Evolutionary conservation across 2,888 invertebrate genomes (phyloP).

Genomic region (Pteria penguin): DNA sequence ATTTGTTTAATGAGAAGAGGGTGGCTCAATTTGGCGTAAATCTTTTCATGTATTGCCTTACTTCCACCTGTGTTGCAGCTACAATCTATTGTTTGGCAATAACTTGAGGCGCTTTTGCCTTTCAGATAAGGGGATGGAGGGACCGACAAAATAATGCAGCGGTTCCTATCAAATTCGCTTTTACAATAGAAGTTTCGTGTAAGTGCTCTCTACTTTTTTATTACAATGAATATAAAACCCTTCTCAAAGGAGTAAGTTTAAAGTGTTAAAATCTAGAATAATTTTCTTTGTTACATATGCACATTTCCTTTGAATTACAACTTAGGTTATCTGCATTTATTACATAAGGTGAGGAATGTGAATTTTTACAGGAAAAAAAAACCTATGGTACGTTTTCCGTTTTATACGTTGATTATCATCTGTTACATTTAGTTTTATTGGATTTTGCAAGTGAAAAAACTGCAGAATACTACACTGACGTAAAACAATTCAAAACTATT

Average conservation of each 20-base stretch:
- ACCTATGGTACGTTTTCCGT: too few species aligned
- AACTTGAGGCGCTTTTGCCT: conserved; percentile 6
- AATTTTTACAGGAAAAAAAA: too few species aligned
- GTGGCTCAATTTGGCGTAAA: conserved; percentile 37
- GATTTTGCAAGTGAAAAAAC: too few species aligned
- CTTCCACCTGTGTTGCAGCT: conserved; percentile 28
- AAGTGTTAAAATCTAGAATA: conserved; percentile 40
- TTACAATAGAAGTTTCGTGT: background rate
- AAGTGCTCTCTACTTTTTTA: conserved; percentile 7
- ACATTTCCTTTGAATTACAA: conserved; percentile 9
- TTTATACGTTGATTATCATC: too few species aligned
- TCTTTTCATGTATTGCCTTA: conserved; percentile 21
- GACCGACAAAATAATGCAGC: background rate
- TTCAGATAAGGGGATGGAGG: background rate
- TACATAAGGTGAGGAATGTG: too few species aligned
- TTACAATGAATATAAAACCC: background rate
- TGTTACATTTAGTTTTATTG: too few species aligned
- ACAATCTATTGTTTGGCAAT: conserved; percentile 3
- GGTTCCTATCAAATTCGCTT: background rate
- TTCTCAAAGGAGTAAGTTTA: background rate
- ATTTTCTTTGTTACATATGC: conserved; percentile 30
- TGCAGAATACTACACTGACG: too few species aligned
- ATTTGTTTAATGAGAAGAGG: conserved; percentile 23
- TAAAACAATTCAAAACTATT: too few species aligned
- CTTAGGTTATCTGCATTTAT: too few species aligned